Base-by-base conservation (phyloP, 30 jellyfish, hydroid and myxozoan genomes). In the Hydra vulgaris region DNA sequence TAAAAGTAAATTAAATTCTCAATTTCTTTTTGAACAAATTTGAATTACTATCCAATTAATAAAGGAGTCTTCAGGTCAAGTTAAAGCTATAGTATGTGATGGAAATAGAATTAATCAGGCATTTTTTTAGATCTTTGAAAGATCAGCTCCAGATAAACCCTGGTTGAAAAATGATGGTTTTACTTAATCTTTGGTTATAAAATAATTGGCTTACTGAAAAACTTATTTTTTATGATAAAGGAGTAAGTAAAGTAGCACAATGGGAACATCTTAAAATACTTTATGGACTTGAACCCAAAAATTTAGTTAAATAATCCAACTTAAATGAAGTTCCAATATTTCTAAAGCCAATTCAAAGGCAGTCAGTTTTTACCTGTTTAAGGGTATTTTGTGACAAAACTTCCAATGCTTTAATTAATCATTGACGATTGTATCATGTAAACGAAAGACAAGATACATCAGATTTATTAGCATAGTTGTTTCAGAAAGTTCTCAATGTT, bases 81-180 rank as follows among this genome's bases (percentile, higher is more conserved):
- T 40, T 12, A 40, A 40, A 40, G 61, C 61, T 40, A 40, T 40
- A 40, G 12, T 40, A 40, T 40, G 61, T 40, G 61, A 40, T 40
- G 61, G 61, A 40, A 40, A 40, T 40, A 40, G 61, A 40, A 40
- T 40, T 40, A 40, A 40, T 40, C 61, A 40, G 61, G 61, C 61
- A 40, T 40, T 40, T 12, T 40, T 40, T 12, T 3, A 40, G 12
- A 40, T 40, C 8, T 40, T 40, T 40, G 12, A 12, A 40, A 40
- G 12, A 40, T 40, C 61, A 40, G 5, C 16, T 68, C 75, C 75
- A n/a, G 75, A 68, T 20, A 3, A 68, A 3, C 75, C 75, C 26
- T 68, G 75, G 75, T 68, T 68, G 27, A 68, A 7, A 3, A 68
- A 68, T n/a, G 25, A 20, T 20, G 75, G 75, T 68, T 68, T 68